Base-by-base conservation (phyloP, 2,113 vertebrate species). In the Phoxinus phoxinus region DNA sequence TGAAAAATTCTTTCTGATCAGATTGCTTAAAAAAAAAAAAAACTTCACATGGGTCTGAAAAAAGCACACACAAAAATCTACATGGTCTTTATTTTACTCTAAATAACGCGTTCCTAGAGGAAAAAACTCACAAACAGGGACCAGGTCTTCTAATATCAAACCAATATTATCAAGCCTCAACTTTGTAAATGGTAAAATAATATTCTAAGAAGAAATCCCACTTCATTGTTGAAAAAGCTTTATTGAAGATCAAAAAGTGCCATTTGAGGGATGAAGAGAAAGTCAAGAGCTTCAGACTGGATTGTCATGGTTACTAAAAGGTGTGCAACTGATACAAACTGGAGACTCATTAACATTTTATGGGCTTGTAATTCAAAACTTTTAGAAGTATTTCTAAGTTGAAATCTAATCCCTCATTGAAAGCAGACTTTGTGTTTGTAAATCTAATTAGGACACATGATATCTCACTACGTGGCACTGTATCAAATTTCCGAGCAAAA, bases 371-470 rank as follows among this genome's bases (percentile, higher is more conserved):
- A 96, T 89, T 41, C 58, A 89, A 95, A 93, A 91, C 94, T 80
- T 94, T 90, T 91, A 81, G 88, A 93, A 88, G 89, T 88, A 85
- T 90, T 90, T 92, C 93, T 92, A 94, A 94, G 93, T 92, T 92
- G 95, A 94, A 92, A 95, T 85, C 25, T 65, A 87, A 96, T 92
- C 93, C 91, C 75, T 85, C 85, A 81, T 63, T 91, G 94, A 94
- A 94, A 93, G 88, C 87, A 85, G 71, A 92, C 90, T 90, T 87
- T 84, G 83, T 90, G 91, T 93, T 93, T 93, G 91, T 92, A 92
- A 92, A 93, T 95, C 94, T 94, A 95, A 95, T 95, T 94, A 94
- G 93, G 93, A 93, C 84, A 95, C 78, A 21, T 87, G 92, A 95
- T 87, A 83, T 30, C 53, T 78, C 56, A 30, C 63, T 83, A 65